Base-by-base conservation (phyloP, 2,113 vertebrate species). In the Leucopternis melanops region DNA sequence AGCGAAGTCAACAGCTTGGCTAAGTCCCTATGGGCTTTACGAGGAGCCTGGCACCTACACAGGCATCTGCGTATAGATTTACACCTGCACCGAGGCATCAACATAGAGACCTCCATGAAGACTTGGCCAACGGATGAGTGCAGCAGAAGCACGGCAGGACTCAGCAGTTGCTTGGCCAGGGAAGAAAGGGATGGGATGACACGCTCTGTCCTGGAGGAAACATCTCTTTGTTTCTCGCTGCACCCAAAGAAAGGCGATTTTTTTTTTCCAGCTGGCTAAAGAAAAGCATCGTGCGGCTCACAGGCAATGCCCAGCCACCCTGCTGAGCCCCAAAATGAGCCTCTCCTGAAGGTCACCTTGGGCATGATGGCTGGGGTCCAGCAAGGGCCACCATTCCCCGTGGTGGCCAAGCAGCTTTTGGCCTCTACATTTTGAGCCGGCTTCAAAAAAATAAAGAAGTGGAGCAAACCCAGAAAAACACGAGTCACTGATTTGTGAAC, bases 51-150 rank as follows among this genome's bases (percentile, higher is more conserved):
- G 20, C 40, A 47, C 38, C 40, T 34, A 10, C 1, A 13, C 8
- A 11, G 23, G 20, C 40, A 62, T 29, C 40, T 34, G 10, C 1
- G 8, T 10, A 14, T 15, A 42, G 44, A 17, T n/a, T 7, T 4
- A 44, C 20, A 26, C 59, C 22, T 26, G 13, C 23, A 13, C 18
- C 1, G 6, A 8, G 29, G 16, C 2, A 0, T 8, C 55, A 18
- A 4, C 3, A 0, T 3, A 14, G 59, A 65, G 42, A 66, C 59
- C 69, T 81, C 78, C 70, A 13, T 3, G 27, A 52, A 74, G 61
- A 44, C 32, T 67, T 52, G 87, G 61, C 52, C 61, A 67, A 74
- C 1, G 1, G 61, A 22, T 8, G 12, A 69, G 55, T 5, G 25
- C 1, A 9, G 59, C n/a, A 65, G 59, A 57, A 88, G 69, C 67